phyloP scores from a whole-genome alignment of 1,140 invertebrate species.

The Brachionus koreanus region DNA sequence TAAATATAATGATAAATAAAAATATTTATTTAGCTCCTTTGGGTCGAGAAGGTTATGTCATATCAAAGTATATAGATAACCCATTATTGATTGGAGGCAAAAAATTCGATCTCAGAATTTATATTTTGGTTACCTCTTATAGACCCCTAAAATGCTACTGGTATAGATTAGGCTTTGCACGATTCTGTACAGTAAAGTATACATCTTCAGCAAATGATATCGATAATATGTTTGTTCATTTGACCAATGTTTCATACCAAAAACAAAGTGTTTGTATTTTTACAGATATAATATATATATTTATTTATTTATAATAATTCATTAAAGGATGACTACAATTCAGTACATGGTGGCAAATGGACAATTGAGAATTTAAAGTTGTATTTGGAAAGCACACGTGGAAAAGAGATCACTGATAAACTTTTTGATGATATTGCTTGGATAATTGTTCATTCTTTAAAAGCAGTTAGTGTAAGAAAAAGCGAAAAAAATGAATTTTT shows the following conservation, averaged over 20 bases:
- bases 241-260: constrained; percentile 82
- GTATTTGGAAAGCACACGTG: constrained; percentile 82
- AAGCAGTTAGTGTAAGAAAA: constrained; percentile 65
- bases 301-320: constrained; percentile 45
- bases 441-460: constrained; percentile 74
- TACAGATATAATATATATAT: background rate
- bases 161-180: constrained; percentile 70
- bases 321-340: constrained; percentile 85
- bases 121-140: constrained; percentile 89
- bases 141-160: constrained; percentile 69
- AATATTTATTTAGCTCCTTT: constrained; percentile 48
- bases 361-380: constrained; percentile 82
- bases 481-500: background rate
- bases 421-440: constrained; percentile 67
- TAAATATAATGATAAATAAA: too few species aligned
- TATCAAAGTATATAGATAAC: constrained; percentile 86
- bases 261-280: constrained; percentile 68
- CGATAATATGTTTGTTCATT: constrained; percentile 79
- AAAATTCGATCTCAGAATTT: constrained; percentile 90
- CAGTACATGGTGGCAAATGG: constrained; percentile 87
- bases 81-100: constrained; percentile 87
- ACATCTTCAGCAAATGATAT: constrained; percentile 64
- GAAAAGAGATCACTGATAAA: constrained; percentile 65
- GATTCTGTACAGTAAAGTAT: constrained; percentile 77
- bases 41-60: constrained; percentile 59